A percentile compares a stretch with the other conserved stretches of the same genome.
These are phyloP conservation scores for Corynorhinus townsendii DNA, from an alignment of 2,113 vertebrate genomes.

Conservation along the genomic window DNA sequence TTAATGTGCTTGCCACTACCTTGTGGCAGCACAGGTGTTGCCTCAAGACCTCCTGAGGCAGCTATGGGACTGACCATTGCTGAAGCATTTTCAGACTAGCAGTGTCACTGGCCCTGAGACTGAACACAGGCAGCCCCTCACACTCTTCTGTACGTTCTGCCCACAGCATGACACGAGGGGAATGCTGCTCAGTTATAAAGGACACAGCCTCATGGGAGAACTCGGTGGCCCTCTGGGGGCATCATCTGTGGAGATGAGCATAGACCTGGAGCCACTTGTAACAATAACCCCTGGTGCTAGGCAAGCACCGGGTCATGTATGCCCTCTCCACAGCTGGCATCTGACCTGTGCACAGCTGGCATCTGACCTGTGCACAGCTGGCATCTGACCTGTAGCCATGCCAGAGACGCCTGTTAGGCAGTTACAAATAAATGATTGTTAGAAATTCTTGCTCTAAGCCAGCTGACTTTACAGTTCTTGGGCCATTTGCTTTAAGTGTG, in stretches of 20 bases:
- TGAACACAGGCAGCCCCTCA: not conserved
- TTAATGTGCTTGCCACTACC: accelerated
- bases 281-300: not conserved
- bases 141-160: not conserved
- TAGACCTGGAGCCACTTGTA: not conserved
- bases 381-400: not conserved
- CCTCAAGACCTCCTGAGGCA: not conserved
- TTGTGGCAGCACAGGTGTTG: not conserved
- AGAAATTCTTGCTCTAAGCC: conserved; percentile 67
- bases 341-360: not conserved
- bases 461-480: conserved; percentile 69
- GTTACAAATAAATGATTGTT: conserved; percentile 55
- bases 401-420: not conserved
- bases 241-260: not conserved
- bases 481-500: conserved; percentile 67
- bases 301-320: not conserved
- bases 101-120: no score
- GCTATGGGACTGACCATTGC: not conserved
- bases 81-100: not conserved
- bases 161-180: not conserved
- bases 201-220: not conserved
- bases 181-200: not conserved
- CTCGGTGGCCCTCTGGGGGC: not conserved
- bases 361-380: no score
- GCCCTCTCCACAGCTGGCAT: not conserved